phyloP scores from a whole-genome alignment of 2,113 vertebrate species.

The Bufo bufo region DNA sequence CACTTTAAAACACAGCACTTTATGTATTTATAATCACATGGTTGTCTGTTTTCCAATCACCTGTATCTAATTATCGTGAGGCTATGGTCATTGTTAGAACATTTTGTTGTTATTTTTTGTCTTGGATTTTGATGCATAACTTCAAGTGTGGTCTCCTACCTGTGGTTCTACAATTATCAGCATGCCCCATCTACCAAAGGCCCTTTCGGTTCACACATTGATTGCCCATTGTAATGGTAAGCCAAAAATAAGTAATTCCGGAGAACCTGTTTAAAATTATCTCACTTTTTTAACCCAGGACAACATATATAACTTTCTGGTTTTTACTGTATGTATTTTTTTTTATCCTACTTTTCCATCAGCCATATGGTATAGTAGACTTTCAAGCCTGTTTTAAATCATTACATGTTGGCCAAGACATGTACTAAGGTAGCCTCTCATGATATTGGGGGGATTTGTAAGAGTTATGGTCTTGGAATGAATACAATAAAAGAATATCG shows the following conservation, averaged over 20 bases:
- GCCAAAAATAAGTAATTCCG: background rate
- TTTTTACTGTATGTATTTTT: background rate
- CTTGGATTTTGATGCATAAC: too few species aligned
- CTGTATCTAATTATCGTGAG: too few species aligned
- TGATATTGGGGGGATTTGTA: constrained; percentile 46
- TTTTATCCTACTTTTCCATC: background rate
- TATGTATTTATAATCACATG: too few species aligned
- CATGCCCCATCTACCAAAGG: too few species aligned
- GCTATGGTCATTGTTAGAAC: too few species aligned
- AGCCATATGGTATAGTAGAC: background rate
- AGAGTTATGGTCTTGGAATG: constrained; percentile 48
- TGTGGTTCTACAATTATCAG: too few species aligned
- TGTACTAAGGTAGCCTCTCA: constrained; percentile 24
- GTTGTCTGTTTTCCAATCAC: too few species aligned
- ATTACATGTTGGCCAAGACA: constrained; percentile 2
- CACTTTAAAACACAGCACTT: too few species aligned
- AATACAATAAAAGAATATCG: constrained; percentile 38
- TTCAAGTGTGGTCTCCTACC: too few species aligned
- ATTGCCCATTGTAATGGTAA: background rate
- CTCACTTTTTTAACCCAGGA: background rate
- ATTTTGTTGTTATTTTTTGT: too few species aligned
- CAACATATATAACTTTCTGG: background rate
- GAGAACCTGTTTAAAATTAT: background rate
- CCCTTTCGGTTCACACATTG: too few species aligned
- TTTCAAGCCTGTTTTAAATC: constrained; percentile 31